Evolutionary conservation across 1,140 invertebrate genomes (phyloP), one percentile per base, ranked within the genome.

Genomic region (Calephelis virginiensis): DNA sequence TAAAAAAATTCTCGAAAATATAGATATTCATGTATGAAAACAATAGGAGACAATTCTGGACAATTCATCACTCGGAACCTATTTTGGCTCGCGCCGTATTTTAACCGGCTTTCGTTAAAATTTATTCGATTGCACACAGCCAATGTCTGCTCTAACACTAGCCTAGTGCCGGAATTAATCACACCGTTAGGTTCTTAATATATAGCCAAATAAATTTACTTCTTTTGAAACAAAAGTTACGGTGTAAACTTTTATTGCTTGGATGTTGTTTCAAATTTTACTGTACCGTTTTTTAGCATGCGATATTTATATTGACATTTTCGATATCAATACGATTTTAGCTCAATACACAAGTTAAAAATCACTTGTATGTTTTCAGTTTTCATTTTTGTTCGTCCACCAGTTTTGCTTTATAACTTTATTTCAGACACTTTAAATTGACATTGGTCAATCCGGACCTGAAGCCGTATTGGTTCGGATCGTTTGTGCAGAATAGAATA

Each of bases 41-140:
- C 50, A 56, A 56, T 37, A 56, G 50, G 17, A 4, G 9, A 17
- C 7, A 17, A 28, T 2, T 12, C 40, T 45, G 53, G 40, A 64
- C 49, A 43, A 64, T 64, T 53, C 48, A 64, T 64, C 63, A 56
- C 63, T 59, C 37, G 8, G 50, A 11, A 66, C 28, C 45, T 66
- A 61, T 48, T 67, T 43, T 59, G 61, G 69, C 53, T 45, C 61
- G 56, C 45, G 53, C 61, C 69, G 64, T 70, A 70, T 70, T 71
- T 73, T 71, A 73, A 66, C 60, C 66, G 56, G 72, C 64, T 68
- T 68, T 71, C 65, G 61, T 64, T 61, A 47, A 68, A 73, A 73
- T 73, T 73, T 73, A 73, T 73, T 62, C 66, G 72, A 71, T 73
- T 71, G 69, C 69, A 68, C 65, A 66, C 66, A 73, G 66, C 65